phyloP scores from a whole-genome alignment of 2,888 invertebrate genomes.

The Coleophora deauratella region DNA sequence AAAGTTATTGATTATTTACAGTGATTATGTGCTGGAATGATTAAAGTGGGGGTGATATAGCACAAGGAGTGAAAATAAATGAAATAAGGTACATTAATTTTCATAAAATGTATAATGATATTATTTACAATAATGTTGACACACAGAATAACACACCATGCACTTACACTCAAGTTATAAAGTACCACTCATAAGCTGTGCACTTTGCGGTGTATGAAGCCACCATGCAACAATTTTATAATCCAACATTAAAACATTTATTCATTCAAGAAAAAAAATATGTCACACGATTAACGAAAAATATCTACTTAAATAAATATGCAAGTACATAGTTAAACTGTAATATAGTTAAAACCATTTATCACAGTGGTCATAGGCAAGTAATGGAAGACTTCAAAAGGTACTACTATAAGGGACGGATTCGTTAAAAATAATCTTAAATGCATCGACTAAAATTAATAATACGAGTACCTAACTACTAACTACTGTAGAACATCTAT shows the following conservation, averaged over 20 bases:
- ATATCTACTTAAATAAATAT: no score
- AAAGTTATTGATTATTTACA: no score
- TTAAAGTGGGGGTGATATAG: constrained; percentile 47
- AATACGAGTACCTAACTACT: no score
- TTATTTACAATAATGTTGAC: constrained; percentile 60
- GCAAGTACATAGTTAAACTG: no score
- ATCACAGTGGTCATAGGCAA: no score
- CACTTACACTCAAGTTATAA: constrained; percentile 66
- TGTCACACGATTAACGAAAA: no score
- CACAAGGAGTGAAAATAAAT: constrained; percentile 56
- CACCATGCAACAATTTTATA: constrained; percentile 47
- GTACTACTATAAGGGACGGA: no score
- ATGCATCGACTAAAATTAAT: no score
- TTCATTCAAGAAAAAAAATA: constrained; percentile 6
- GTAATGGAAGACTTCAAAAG: no score
- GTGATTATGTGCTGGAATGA: constrained; percentile 27
- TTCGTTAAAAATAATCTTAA: no score
- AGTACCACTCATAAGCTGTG: constrained; percentile 61
- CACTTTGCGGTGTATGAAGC: constrained; percentile 54
- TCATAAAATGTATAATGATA: constrained; percentile 65
- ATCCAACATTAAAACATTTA: constrained; percentile 19
- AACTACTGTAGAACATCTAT: no score
- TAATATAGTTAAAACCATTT: no score
- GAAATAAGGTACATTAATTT: constrained; percentile 68
- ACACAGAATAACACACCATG: constrained; percentile 71